Evolutionary conservation across 1,140 invertebrate species (phyloP), one percentile per base, ranked within the genome.

Genomic region (Leptinotarsa undecemlineata): DNA sequence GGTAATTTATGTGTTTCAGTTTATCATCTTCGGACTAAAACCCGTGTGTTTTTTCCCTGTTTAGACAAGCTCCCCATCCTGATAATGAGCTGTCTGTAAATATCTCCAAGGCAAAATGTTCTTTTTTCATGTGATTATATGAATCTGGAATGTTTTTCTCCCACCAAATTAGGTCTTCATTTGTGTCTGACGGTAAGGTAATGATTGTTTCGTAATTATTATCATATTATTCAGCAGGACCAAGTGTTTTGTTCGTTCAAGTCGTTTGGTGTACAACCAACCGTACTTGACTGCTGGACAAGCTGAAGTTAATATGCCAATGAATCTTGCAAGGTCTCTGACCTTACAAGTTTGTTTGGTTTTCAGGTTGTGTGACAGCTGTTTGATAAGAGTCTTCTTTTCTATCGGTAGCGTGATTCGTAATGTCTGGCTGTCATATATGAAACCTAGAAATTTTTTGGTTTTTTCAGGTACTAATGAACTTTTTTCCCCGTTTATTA

Each of bases 61-160:
- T 77, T 70, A 80, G 85, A 61, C 78, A 48, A 0, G 80, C 75
- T 3, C 82, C 85, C 84, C 83, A 84, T 15, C 83, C 85, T 21
- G 82, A 79, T 5, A 15, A 47, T 0, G 82, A 85, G 1, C 84
- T 84, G 72, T 86, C 84, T 3, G 82, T 79, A 77, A 76, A 85
- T 17, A 85, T 86, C 78, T 84, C 82, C 20, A 80, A 48, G 66
- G 74, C 26, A 76, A 76, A 83, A 21, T 68, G 23, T 11, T 66
- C 23, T 63, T 68, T 23, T 71, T 51, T 71, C 19, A 74, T 77
- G 21, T 20, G n/a, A 23, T 75, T 75, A 17, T 23, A 63, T 21
- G 74, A 19, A 21, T 20, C 68, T 19, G 66, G 21, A 51, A 84
- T 82, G 73, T 82, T 81, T n/a, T 72, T 13, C 33, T 48, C 19